Percentiles rank a stretch among this genome's conserved stretches.
These are phyloP conservation scores for Delia radicum DNA, from an alignment of 1,140 invertebrate species.

Conservation along the genomic window DNA sequence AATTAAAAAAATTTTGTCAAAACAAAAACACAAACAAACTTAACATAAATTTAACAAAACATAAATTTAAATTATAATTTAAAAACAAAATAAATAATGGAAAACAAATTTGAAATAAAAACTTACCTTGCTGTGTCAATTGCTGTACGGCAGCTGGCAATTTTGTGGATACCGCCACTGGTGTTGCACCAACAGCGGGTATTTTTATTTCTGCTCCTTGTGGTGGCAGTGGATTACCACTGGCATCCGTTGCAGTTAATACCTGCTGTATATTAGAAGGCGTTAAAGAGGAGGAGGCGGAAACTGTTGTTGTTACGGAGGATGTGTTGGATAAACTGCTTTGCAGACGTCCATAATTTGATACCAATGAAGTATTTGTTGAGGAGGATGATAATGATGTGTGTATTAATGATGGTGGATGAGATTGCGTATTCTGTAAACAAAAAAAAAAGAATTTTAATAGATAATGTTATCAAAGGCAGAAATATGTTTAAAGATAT, in stretches of 20 bases:
- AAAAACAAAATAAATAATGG: constrained; percentile 3
- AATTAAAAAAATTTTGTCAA: constrained; percentile 20
- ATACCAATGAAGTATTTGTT: neutral
- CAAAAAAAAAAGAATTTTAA: neutral
- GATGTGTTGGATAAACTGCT: constrained; percentile 15
- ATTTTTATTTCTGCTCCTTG: constrained; percentile 65
- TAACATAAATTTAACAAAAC: neutral
- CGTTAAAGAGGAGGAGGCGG: constrained; percentile 23
- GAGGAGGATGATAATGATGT: neutral
- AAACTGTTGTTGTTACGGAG: neutral
- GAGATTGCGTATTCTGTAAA: constrained; percentile 50
- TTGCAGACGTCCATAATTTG: constrained; percentile 16
- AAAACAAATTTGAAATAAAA: too few relatives aligned
- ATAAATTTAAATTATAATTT: neutral
- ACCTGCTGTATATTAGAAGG: constrained; percentile 22
- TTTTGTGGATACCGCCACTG: constrained; percentile 64
- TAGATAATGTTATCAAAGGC: neutral
- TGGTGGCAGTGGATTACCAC: constrained; percentile 43
- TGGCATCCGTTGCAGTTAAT: constrained; percentile 34
- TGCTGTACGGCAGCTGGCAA: constrained; percentile 64
- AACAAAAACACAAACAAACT: constrained; percentile 1
- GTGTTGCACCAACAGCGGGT: constrained; percentile 63
- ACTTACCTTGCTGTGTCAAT: constrained; percentile 61
- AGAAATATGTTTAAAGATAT: too few relatives aligned
- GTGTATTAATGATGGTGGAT: constrained; percentile 27